phyloP scores from a whole-genome alignment of 2,797 vertebrate genomes.

The Garrulus glandarius region DNA sequence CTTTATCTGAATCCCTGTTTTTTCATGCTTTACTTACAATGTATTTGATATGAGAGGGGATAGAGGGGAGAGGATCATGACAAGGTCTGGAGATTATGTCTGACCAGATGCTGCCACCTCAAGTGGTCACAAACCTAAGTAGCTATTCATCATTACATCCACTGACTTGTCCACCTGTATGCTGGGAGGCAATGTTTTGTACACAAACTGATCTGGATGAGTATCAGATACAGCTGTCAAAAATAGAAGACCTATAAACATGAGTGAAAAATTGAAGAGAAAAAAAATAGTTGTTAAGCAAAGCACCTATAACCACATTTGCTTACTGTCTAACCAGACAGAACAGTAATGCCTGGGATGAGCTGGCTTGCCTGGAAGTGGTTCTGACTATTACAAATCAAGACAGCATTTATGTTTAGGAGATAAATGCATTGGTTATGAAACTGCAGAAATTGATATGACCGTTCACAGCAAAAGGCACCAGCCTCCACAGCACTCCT shows the following conservation, averaged over 20 bases:
- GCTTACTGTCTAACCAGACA: not conserved
- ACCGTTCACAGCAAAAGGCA: not conserved
- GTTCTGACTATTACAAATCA: not conserved
- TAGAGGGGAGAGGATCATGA: conserved; percentile 23
- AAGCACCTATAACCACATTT: not conserved
- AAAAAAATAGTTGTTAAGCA: conserved; percentile 46
- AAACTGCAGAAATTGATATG: not conserved
- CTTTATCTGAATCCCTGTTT: not conserved
- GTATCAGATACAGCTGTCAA: conserved; percentile 79
- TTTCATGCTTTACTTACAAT: conserved; percentile 51
- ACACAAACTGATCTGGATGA: conserved; percentile 84
- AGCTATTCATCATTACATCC: conserved; percentile 86
- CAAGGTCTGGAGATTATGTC: conserved; percentile 54
- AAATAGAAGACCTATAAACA: conserved; percentile 79
- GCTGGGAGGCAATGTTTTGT: conserved; percentile 80
- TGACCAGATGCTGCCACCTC: conserved; percentile 65
- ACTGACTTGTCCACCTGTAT: conserved; percentile 63
- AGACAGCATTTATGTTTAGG: not conserved
- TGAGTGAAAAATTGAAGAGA: conserved; percentile 58
- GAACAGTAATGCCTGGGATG: not conserved
- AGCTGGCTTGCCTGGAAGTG: not conserved
- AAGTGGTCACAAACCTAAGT: conserved; percentile 86
- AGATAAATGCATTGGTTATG: not conserved
- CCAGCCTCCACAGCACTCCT: not conserved
- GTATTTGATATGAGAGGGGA: conserved; percentile 53